phyloP scores from a whole-genome alignment of 2,113 vertebrate species.

The Brienomyrus brachyistius region DNA sequence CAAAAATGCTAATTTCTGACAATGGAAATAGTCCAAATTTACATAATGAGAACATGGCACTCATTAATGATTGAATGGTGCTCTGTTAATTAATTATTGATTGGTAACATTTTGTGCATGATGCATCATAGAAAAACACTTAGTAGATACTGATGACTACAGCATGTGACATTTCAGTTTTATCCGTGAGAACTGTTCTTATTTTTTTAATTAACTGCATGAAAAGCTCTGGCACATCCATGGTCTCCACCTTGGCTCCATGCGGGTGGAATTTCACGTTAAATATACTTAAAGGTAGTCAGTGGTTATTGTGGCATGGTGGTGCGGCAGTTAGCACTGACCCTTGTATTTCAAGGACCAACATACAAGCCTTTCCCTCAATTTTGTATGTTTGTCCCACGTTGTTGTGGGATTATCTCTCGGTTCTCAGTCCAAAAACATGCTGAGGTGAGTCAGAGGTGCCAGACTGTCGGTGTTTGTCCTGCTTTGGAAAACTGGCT shows the following conservation, averaged over 20 bases:
- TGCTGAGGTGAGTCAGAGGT: neutral
- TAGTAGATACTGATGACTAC: neutral
- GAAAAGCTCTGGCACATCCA: neutral
- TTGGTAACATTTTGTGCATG: constrained; percentile 11
- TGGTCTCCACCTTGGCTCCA: neutral
- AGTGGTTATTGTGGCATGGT: too few relatives aligned
- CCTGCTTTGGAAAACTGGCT: neutral
- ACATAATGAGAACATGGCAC: neutral
- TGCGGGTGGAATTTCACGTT: neutral
- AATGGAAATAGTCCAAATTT: neutral
- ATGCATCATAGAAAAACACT: neutral
- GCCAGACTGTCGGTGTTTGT: neutral
- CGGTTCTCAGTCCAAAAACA: neutral
- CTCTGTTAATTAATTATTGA: constrained; percentile 8
- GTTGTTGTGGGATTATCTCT: neutral
- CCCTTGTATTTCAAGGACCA: too few relatives aligned
- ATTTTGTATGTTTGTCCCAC: neutral
- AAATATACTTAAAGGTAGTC: too few relatives aligned
- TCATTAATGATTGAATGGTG: neutral
- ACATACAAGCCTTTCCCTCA: too few relatives aligned
- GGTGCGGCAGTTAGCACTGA: too few relatives aligned
- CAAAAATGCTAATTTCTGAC: neutral
- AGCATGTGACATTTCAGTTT: neutral
- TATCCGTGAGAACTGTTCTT: neutral
- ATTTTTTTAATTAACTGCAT: neutral